Base-by-base conservation (phyloP, 2,113 vertebrate species). In the Lanius collurio region DNA sequence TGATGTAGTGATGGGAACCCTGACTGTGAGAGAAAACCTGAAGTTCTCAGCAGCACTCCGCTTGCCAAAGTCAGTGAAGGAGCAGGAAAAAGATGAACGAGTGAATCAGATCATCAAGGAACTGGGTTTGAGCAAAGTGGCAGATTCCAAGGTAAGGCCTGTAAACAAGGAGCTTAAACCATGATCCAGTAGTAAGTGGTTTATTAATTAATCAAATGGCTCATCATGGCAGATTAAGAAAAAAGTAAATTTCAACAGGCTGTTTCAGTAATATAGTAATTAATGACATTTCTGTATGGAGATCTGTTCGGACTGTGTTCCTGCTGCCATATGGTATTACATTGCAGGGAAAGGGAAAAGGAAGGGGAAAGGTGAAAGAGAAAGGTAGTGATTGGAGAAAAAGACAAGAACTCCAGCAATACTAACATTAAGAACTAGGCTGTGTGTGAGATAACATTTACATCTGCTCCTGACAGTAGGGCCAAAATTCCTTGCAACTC, bases 11-110 rank as follows among this genome's bases (percentile, higher is more conserved):
- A 99, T 99, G 99, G 99, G 99, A 33, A 99, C 99, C 7, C 95
- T 99, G 96, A 99, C 99, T 0, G 98, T 99, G 57, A 98, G 98
- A 97, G 99, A 99, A 96, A 99, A 99, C 64, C 89, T 99, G 26
- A 97, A 98, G 70, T 99, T 99, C 93, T 99, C 99, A 19, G 99
- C 99, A 22, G 99, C 99, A 0, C 98, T 99, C 39, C 98, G 99
- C 23, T 97, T 99, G 69, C 98, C 99, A 9, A 97, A 94, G 26
- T 97, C 98, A 1, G 98, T 99, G 95, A 97, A 57, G 5, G 97
- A 98, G 63, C 83, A 41, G 4, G 99, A 99, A 67, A 99, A 99
- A 90, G 97, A 98, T 23, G 96, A 98, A 27, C 98, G 98, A 31
- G 98, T 99, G 53, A 97, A 98, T 90, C 97, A 95, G 71, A 96